Percentiles rank a stretch among this genome's conserved stretches.
Conservation (phyloP, 2,113 vertebrate genomes). For the Aptenodytes patagonicus region DNA sequence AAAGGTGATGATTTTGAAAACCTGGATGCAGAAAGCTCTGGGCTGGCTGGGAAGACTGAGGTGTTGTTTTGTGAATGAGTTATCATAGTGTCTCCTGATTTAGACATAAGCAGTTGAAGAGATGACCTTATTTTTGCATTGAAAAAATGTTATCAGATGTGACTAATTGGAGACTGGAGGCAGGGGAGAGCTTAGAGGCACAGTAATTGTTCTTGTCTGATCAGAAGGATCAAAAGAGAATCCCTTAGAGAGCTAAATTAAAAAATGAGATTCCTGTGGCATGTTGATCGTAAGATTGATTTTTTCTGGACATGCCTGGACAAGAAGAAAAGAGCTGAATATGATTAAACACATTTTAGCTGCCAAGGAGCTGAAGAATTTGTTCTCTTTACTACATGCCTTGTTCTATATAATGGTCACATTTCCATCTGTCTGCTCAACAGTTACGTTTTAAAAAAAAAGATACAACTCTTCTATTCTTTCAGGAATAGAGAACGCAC, state of each 20-base stretch:
- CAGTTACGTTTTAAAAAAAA: not conserved
- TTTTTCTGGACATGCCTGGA: constrained; percentile 12
- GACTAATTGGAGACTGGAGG: not conserved
- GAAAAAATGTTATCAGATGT: not conserved
- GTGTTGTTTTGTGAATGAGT: not conserved
- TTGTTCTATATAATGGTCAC: not conserved
- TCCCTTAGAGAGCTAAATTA: not conserved
- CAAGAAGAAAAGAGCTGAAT: not conserved
- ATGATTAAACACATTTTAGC: not conserved
- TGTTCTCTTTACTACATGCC: not conserved
- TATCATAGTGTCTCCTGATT: not conserved
- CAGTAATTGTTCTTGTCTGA: constrained; percentile 43
- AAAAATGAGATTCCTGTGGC: not conserved
- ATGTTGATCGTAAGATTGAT: constrained; percentile 23
- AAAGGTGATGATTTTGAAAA: not conserved
- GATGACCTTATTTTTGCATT: not conserved
- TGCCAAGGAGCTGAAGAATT: not conserved
- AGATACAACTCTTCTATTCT: not conserved
- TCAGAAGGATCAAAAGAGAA: constrained; percentile 18
- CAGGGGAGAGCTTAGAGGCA: constrained; percentile 9
- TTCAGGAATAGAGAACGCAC: not conserved
- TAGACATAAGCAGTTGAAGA: not conserved
- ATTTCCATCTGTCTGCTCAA: constrained; percentile 1
- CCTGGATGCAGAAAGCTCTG: not conserved
- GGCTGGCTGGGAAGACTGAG: not conserved